phyloP scores from a whole-genome alignment of 2,113 vertebrate genomes.

The Terrapene triunguis region DNA sequence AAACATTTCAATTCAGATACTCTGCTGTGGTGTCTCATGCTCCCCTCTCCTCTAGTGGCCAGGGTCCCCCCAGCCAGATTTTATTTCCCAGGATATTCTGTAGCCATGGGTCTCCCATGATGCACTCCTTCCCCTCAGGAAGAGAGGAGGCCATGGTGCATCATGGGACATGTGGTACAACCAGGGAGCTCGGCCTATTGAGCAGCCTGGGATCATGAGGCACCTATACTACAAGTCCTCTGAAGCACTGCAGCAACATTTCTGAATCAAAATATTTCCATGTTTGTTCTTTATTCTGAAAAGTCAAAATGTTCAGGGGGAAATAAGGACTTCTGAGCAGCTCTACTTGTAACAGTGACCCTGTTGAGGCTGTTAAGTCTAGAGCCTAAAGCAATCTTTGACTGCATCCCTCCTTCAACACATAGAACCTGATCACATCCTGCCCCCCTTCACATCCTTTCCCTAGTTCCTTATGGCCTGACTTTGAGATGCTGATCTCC shows the following conservation, averaged over 20 bases:
- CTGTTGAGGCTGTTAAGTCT: not conserved
- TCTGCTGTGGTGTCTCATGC: not conserved
- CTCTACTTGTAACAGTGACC: not conserved
- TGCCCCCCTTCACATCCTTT: not conserved
- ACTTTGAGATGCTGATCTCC: not conserved
- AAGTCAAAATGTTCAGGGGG: not conserved
- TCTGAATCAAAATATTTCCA: not conserved
- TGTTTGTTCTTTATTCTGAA: not conserved
- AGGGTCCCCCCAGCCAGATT: not conserved
- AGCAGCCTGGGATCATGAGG: not conserved
- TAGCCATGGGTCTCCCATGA: not conserved
- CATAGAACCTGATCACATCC: not conserved
- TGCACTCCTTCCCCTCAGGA: not conserved
- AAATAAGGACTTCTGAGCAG: not conserved
- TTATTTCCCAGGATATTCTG: not conserved
- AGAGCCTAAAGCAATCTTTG: not conserved
- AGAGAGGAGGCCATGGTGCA: not conserved
- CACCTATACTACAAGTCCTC: not conserved
- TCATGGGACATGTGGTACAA: not conserved
- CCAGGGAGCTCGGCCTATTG: not conserved
- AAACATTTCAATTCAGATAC: not conserved
- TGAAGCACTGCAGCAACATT: not conserved
- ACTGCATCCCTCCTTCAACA: not conserved
- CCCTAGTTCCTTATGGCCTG: not conserved
- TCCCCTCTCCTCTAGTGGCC: not conserved